Conservation (phyloP, 2,888 invertebrate species). For the Campoletis raptor region DNA sequence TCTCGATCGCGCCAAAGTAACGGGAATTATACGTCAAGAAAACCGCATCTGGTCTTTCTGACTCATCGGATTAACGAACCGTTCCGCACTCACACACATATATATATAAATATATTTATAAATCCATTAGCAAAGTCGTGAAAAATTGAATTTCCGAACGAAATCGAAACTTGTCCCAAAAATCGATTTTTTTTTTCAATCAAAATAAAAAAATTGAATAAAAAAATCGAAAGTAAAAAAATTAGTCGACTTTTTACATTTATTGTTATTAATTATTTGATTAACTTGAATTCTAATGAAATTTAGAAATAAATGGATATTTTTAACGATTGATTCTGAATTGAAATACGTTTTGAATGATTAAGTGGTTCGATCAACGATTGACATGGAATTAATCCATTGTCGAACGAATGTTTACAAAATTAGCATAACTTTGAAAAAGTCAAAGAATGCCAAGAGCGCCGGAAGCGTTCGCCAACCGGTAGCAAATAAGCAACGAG, state of each 20-base stretch:
- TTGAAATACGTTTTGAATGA: background rate
- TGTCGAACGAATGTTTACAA: background rate
- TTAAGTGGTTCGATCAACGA: too few relatives aligned
- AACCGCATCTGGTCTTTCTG: slow-evolving; percentile 48
- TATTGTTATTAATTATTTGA: background rate
- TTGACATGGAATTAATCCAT: background rate
- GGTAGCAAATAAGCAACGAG: slow-evolving; percentile 5
- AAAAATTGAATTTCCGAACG: background rate
- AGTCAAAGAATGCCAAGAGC: background rate
- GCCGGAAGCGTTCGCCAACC: background rate
- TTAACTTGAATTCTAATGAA: too few relatives aligned
- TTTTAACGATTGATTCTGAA: background rate
- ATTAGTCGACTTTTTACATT: too few relatives aligned
- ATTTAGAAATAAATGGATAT: too few relatives aligned
- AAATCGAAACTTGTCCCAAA: background rate
- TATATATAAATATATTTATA: background rate
- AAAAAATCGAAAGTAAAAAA: background rate
- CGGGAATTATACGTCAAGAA: slow-evolving; percentile 46
- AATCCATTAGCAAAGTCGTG: background rate
- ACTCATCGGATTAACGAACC: slow-evolving; percentile 61
- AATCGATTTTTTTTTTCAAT: background rate
- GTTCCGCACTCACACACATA: background rate
- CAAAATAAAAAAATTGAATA: background rate
- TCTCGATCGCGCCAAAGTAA: slow-evolving; percentile 26
- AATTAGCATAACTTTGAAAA: background rate